Conservation (phyloP, 2,888 invertebrate genomes). For the Mythimna impura region DNA sequence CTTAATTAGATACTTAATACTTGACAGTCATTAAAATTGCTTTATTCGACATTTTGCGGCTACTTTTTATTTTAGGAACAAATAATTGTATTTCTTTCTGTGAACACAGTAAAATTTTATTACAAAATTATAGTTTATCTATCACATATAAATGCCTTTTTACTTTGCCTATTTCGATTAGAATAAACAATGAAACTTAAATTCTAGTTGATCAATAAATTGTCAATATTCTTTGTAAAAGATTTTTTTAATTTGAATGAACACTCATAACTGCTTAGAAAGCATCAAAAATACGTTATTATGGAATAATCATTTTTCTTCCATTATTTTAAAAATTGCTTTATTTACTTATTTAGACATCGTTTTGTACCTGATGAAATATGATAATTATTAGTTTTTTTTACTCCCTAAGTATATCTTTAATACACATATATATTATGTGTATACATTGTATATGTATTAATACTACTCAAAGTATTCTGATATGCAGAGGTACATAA, state of each 20-base stretch:
- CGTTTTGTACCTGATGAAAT: constrained; percentile 28
- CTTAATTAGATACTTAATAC: constrained; percentile 11
- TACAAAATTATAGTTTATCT: constrained; percentile 31
- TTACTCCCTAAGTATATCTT: constrained; percentile 3
- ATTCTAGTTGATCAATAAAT: constrained; percentile 9
- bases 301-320: constrained; percentile 7
- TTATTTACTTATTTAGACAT: constrained; percentile 16
- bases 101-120: constrained; percentile 4
- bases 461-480: constrained; percentile 44
- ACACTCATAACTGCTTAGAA: neutral
- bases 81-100: neutral
- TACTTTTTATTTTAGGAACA: constrained; percentile 24
- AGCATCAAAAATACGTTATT: constrained; percentile 31
- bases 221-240: constrained; percentile 1
- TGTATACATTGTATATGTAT: neutral
- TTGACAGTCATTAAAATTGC: constrained; percentile 27
- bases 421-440: constrained; percentile 7
- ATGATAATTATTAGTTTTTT: constrained; percentile 30
- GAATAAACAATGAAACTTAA: constrained; percentile 18
- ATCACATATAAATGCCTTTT: constrained; percentile 29
- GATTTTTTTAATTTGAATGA: neutral
- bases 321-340: constrained; percentile 5
- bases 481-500: constrained; percentile 59
- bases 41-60: constrained; percentile 15
- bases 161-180: constrained; percentile 1